phyloP scores from a whole-genome alignment of 2,888 invertebrate species.

The Odontocerum albicorne region DNA sequence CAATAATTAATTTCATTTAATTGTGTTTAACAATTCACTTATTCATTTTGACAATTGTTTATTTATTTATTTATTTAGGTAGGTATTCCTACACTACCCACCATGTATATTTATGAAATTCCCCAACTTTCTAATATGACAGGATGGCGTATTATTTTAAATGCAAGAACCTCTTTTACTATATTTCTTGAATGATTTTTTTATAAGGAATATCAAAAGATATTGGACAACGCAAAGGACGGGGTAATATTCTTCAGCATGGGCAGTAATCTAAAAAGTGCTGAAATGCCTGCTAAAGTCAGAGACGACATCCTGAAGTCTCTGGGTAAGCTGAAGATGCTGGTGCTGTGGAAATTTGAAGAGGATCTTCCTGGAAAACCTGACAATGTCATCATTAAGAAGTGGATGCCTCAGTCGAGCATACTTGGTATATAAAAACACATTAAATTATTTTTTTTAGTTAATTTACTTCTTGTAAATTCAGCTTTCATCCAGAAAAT shows the following conservation, averaged over 20 bases:
- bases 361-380: conserved; percentile 43
- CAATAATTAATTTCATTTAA: too few species aligned
- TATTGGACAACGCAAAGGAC: conserved; percentile 47
- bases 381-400: conserved; percentile 48
- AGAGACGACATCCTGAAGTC: conserved; percentile 44
- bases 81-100: too few species aligned
- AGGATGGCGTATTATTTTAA: too few species aligned
- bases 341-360: conserved; percentile 54
- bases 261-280: conserved; percentile 50
- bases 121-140: too few species aligned
- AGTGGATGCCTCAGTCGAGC: conserved; percentile 51
- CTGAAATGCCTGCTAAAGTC: conserved; percentile 44
- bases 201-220: conserved; percentile 46
- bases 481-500: too few species aligned
- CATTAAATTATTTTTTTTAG: too few species aligned
- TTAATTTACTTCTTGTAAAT: too few species aligned
- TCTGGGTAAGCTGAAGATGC: conserved; percentile 50
- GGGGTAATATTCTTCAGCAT: conserved; percentile 57
- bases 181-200: conserved; percentile 37
- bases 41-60: too few species aligned
- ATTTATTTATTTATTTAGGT: too few species aligned
- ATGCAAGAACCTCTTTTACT: too few species aligned
- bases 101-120: too few species aligned
- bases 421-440: conserved; percentile 47
- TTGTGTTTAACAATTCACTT: too few species aligned